Base-by-base conservation (phyloP, 2,888 invertebrate genomes). In the Mesorhabditis spiculigera region DNA sequence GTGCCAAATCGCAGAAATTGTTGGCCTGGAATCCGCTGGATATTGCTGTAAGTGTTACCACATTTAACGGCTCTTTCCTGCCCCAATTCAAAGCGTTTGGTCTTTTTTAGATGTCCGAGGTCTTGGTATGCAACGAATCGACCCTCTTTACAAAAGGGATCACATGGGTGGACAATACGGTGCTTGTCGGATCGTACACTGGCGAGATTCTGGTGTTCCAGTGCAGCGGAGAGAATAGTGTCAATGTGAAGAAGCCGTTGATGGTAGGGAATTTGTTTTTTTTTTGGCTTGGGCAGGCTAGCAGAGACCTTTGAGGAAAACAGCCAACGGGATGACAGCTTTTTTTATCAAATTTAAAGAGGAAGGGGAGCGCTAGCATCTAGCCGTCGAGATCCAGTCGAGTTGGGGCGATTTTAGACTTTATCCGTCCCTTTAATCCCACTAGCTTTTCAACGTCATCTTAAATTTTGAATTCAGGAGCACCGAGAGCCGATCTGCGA, bases 161-260 rank as follows among this genome's bases (percentile, higher is more conserved):
- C 65, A 73, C 76, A 3, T 81, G 81, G 67, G 76, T 81, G 16
- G 83, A 83, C 41, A 84, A 79, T 68, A 71, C 76, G 5, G 75
- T 83, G 65, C 68, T 81, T 5, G 73, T 79, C 65, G 82, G 83
- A 41, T 78, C 78, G 1, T 73, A 80, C 63, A 71, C 73, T 41
- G 84, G 84, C 4, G 81, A 79, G 13, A 78, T 84, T 45, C 70
- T 82, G 44, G 66, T 77, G 5, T 72, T 84, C 65, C 71, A 70
- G 67, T 84, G 82, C 71, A 77, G 73, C 64, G 81, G 82, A n/a
- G 82, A 82, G 8, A 65, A 50, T 50, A 50, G 10, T 10, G 58
- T 50, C 1, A 50, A 50, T 50, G 58, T 50, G 10, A 50, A 50
- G 58, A 50, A 50, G 58, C 28, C 63, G 63, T 28, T 63, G 63